Conservation (phyloP, 2,888 invertebrate species). For the Cephus nigrinus region DNA sequence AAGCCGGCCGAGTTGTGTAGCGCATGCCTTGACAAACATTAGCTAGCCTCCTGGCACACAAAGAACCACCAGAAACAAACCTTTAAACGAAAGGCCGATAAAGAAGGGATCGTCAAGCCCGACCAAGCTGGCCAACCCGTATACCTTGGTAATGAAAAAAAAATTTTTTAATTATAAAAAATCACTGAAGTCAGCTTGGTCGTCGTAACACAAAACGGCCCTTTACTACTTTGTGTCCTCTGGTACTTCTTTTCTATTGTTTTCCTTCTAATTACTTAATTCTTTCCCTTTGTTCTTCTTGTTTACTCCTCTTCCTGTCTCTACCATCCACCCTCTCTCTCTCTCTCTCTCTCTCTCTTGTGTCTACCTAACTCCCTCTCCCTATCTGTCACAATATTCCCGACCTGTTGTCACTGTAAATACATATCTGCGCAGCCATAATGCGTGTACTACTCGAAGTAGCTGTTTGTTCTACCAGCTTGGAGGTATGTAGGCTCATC, state of each 20-base stretch:
- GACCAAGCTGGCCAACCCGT: too few relatives aligned
- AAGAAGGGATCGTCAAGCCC: too few relatives aligned
- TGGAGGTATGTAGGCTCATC: constrained; percentile 29
- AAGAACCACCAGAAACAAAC: constrained; percentile 2
- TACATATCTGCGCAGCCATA: constrained; percentile 2
- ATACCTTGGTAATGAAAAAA: too few relatives aligned
- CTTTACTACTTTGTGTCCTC: constrained; percentile 31
- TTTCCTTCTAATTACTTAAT: constrained; percentile 1
- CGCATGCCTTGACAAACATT: constrained; percentile 46
- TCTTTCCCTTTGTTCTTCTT: not conserved
- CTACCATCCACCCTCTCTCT: not conserved
- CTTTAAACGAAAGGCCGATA: constrained; percentile 33
- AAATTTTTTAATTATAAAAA: too few relatives aligned
- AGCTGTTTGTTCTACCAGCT: constrained; percentile 36
- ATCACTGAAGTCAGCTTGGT: too few relatives aligned
- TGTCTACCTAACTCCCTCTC: not conserved
- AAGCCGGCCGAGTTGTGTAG: constrained; percentile 54
- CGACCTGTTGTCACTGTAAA: not conserved
- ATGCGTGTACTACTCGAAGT: constrained; percentile 13
- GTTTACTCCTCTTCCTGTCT: not conserved
- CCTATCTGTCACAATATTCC: not conserved
- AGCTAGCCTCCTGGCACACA: constrained; percentile 39
- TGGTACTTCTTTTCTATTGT: constrained; percentile 8
- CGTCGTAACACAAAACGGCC: too few relatives aligned
- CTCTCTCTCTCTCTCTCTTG: not conserved